Evolutionary conservation across 2,113 vertebrate species (phyloP).

Genomic region (Sakesphorus luctuosus): DNA sequence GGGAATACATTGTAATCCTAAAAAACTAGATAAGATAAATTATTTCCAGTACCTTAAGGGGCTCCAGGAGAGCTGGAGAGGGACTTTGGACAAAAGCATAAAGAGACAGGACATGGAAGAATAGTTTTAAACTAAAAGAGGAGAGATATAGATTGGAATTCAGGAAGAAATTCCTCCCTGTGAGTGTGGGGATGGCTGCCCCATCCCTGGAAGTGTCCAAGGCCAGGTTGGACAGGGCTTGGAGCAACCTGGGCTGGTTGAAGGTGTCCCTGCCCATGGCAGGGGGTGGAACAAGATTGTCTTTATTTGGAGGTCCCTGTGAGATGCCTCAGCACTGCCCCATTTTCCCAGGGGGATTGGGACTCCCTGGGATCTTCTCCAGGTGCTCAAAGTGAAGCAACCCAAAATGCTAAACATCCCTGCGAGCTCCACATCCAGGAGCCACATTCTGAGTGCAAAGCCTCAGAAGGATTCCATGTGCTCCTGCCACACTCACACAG

Average conservation of each 20-base stretch:
- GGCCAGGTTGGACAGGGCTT: not conserved
- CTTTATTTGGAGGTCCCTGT: not conserved
- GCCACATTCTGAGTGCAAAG: not conserved
- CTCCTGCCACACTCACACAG: not conserved
- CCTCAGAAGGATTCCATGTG: accelerated
- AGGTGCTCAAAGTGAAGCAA: not conserved
- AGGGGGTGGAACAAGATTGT: not conserved
- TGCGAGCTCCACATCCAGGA: not conserved
- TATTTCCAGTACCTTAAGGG: not conserved
- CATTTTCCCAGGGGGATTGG: not conserved
- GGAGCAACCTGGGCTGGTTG: not conserved
- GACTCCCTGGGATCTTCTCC: not conserved
- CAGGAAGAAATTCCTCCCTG: not conserved
- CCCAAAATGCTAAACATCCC: not conserved
- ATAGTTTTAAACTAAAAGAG: not conserved
- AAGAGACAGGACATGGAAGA: not conserved
- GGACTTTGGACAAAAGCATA: not conserved
- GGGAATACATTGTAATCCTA: not conserved
- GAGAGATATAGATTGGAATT: not conserved
- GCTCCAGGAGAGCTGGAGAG: not conserved
- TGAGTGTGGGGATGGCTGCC: not conserved
- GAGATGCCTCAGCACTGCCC: not conserved
- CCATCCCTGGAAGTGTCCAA: not conserved
- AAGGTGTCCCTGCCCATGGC: not conserved
- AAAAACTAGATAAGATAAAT: not conserved